Conservation (phyloP, 2,888 invertebrate species). For the Alloscopus bannaensis region DNA sequence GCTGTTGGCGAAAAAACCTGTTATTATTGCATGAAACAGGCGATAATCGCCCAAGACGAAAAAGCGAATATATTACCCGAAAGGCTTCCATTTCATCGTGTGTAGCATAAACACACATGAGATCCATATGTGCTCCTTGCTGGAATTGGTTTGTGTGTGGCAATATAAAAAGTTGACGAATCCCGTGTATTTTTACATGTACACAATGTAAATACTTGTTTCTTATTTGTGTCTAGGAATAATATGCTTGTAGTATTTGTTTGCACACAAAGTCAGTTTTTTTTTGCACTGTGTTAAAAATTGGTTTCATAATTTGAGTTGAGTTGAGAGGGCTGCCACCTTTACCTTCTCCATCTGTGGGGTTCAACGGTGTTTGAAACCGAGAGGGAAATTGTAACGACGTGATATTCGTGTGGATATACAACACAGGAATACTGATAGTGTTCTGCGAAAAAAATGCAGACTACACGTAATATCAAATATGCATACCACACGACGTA, state of each 20-base stretch:
- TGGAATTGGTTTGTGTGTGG: neutral
- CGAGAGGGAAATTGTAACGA: no score
- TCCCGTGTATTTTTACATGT: neutral
- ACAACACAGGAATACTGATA: no score
- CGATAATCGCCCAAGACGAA: conserved; percentile 52
- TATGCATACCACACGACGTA: no score
- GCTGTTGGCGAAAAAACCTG: conserved; percentile 59
- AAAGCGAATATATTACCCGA: conserved; percentile 39
- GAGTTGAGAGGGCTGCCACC: conserved; percentile 1
- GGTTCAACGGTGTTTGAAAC: no score
- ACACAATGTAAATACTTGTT: conserved; percentile 10
- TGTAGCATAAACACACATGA: neutral
- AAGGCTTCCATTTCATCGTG: neutral
- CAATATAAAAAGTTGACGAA: conserved; percentile 18
- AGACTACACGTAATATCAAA: no score
- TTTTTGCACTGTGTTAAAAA: conserved; percentile 9
- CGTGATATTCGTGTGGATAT: no score
- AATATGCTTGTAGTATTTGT: neutral
- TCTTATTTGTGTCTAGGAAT: neutral
- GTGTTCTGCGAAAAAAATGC: no score
- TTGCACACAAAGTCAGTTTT: no score
- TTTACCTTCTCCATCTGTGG: neutral
- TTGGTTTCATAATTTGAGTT: conserved; percentile 14
- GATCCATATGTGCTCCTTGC: conserved; percentile 4
- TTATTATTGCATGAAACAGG: conserved; percentile 56